Base-by-base conservation (phyloP, 2,797 vertebrate genomes). In the Betta splendens region DNA sequence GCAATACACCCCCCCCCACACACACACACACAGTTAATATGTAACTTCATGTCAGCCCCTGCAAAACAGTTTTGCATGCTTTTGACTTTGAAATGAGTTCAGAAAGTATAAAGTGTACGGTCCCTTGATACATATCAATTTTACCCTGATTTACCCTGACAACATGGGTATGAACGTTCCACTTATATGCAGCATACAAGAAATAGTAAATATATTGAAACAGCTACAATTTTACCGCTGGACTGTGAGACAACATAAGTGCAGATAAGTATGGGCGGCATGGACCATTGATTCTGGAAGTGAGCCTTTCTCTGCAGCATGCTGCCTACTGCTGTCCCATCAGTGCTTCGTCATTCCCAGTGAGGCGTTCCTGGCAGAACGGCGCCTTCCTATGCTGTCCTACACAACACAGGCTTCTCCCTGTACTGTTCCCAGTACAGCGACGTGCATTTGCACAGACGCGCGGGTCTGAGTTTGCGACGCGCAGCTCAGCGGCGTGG, bases 221-320 rank as follows among this genome's bases (percentile, higher is more conserved):
- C 40, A 21, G 71, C 60, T 64, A 54, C 75, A 81, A 55, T 79
- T 83, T 75, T 57, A 71, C 75, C 79, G 65, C 49, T 35, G 61
- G 74, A 35, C 60, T 35, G 60, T 71, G 79, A 82, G 75, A 80
- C 62, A 66, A 59, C 61, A 58, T 68, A 74, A 83, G 75, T 75
- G 78, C 78, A 80, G 66, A 80, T 85, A 79, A 85, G 78, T 79
- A 72, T 42, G 61, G 75, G 46, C 47, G 44, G 75, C 71, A 78
- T 72, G 78, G 77, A 71, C 79, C 74, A 85, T 81, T 88, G 83
- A 84, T 83, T 88, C 72, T 78, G 43, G 72, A 85, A 78, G 80
- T 78, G 79, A 79, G 76, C 73, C 7, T 74, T 79, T 60, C 71
- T 81, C 71, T 77, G 67, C 76, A 67, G 70, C 58, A 40, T 36